Conservation (phyloP, 2,888 invertebrate species). For the Sclerodermus sp. region DNA sequence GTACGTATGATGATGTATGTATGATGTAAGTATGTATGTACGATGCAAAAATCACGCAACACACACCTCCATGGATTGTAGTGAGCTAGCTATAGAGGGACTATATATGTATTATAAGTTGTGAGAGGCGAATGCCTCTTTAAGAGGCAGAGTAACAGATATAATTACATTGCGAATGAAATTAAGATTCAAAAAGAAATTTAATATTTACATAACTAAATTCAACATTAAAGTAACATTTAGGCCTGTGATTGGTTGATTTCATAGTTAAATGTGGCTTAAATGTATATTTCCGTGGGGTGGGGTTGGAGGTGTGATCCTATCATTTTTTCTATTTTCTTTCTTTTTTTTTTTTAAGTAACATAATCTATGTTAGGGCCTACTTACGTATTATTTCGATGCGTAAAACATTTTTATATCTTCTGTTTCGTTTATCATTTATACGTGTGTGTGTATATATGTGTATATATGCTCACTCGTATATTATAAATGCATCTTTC, state of each 20-base stretch:
- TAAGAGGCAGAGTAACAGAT: conserved; percentile 25
- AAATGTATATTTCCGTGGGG: conserved; percentile 2
- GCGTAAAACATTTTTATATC: conserved; percentile 27
- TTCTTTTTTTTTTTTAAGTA: conserved; percentile 26
- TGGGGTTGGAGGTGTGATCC: conserved; percentile 15
- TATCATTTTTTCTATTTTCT: too few relatives aligned
- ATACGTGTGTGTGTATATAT: conserved; percentile 14
- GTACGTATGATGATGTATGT: conserved; percentile 36
- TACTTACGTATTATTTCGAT: conserved; percentile 36
- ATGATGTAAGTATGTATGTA: conserved; percentile 34
- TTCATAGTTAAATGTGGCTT: background rate
- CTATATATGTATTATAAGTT: conserved; percentile 48
- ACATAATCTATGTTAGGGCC: conserved; percentile 48
- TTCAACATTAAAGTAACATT: conserved; percentile 27
- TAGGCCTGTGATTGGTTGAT: conserved; percentile 16
- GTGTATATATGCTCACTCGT: conserved; percentile 2
- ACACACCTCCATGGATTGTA: conserved; percentile 46
- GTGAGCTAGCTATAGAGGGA: conserved; percentile 50
- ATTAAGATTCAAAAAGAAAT: conserved; percentile 3
- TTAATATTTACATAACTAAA: conserved; percentile 30
- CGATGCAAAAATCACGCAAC: conserved; percentile 38
- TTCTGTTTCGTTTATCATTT: conserved; percentile 14
- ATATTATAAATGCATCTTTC: too few relatives aligned
- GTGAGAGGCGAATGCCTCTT: conserved; percentile 24
- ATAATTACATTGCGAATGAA: conserved; percentile 14